Percentiles rank a stretch among this genome's conserved stretches.
Evolutionary conservation across 2,888 invertebrate genomes (phyloP).

Genomic region (Automeris io): DNA sequence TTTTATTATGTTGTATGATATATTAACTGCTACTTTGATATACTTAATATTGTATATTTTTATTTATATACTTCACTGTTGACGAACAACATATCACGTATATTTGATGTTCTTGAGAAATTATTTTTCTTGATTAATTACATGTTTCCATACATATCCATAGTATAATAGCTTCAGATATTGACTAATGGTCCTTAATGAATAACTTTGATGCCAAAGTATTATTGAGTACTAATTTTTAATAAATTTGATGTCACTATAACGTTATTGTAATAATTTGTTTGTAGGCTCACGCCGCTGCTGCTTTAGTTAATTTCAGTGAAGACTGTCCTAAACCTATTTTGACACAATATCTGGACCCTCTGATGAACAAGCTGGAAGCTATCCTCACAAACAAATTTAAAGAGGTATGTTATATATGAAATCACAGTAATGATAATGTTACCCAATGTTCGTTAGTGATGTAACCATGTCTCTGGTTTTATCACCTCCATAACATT

Average conservation of each 20-base stretch:
- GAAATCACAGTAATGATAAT: conserved; percentile 1
- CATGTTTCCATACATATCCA: background rate
- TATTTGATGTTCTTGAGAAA: background rate
- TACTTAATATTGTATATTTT: too few relatives aligned
- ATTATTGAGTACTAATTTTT: too few relatives aligned
- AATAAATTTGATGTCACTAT: too few relatives aligned
- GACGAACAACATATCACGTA: too few relatives aligned
- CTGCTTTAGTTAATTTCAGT: conserved; percentile 98
- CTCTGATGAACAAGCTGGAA: conserved; percentile 94
- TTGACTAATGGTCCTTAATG: too few relatives aligned
- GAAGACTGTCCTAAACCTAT: conserved; percentile 99
- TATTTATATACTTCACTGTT: too few relatives aligned
- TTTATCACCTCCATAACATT: conserved; percentile 72
- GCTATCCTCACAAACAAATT: conserved; percentile 93
- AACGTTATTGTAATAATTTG: too few relatives aligned
- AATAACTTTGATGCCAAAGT: too few relatives aligned
- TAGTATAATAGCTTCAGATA: background rate
- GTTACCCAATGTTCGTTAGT: conserved; percentile 72
- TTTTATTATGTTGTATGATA: too few relatives aligned
- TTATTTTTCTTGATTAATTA: background rate
- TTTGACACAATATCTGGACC: conserved; percentile 92
- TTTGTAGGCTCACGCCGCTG: conserved; percentile 85
- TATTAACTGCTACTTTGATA: too few relatives aligned
- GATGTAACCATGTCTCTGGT: conserved; percentile 35
- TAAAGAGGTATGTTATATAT: conserved; percentile 89